Evolutionary conservation across 2,888 invertebrate genomes (phyloP), one percentile per base, ranked within the genome.

Genomic region (Eudemis profundana): DNA sequence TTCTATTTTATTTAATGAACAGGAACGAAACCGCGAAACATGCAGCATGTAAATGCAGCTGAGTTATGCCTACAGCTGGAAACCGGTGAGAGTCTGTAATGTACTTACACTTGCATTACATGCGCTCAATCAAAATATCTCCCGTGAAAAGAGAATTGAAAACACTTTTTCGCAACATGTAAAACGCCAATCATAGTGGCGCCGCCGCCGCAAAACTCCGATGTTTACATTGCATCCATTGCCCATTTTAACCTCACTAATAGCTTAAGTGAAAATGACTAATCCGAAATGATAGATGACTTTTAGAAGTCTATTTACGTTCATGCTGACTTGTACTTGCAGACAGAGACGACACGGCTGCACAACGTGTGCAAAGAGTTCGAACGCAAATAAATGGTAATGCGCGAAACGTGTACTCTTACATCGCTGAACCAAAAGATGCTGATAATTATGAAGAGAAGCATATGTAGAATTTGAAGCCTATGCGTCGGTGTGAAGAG

Each of bases 341-440:
- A 51, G 65, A 53, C 46, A 38, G 46, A 60, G 65, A 65, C 19
- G 69, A 74, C 73, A 72, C 68, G 74, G 75, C 75, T 71, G 65
- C 70, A 71, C 68, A 74, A 76, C 71, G 76, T 72, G 72, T 69
- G 70, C 68, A 70, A 72, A 74, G 68, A 69, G 53, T 56, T 61
- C 70, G 73, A 75, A 71, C 70, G 74, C 70, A 75, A 75, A 73
- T 72, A 73, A 68, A 73, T 72, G 72, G 65, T 77, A 77, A 78
- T 79, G 75, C 74, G 70, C 68, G 66, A 76, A 76, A 71, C 79
- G 74, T 77, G 78, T 70, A 69, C 68, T 33, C 33, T 7, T 33
- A 33, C 3, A 67, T 65, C 69, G 21, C 33, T 10, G 47, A 68
- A 53, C 56, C 44, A 19, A 67, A 53, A 42, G 21, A 40, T 38